Percentiles rank a stretch among this genome's conserved stretches.
Evolutionary conservation across 2,888 invertebrate genomes (phyloP).

Genomic region (Tineola bisselliella): DNA sequence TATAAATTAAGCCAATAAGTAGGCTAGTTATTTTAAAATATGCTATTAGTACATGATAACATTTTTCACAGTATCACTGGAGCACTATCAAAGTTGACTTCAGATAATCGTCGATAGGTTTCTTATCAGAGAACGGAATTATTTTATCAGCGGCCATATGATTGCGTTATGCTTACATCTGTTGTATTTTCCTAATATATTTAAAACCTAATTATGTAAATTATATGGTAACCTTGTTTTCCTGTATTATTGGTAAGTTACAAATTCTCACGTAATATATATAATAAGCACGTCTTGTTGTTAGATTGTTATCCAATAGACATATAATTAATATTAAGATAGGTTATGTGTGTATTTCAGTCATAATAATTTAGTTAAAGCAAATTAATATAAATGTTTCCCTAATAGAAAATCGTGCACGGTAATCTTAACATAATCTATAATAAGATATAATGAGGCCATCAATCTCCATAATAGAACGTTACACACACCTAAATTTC

Average conservation of each 20-base stretch:
- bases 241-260: background rate
- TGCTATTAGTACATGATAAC: conserved; percentile 1
- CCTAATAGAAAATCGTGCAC: background rate
- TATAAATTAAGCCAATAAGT: background rate
- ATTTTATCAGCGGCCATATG: conserved; percentile 8
- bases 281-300: no score
- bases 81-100: background rate
- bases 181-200: background rate
- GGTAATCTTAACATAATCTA: background rate
- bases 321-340: background rate
- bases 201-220: background rate
- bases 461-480: background rate
- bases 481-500: background rate
- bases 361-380: background rate
- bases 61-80: background rate
- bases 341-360: background rate
- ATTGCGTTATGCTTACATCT: conserved; percentile 2
- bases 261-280: no score
- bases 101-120: conserved; percentile 12
- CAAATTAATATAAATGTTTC: background rate
- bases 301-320: no score
- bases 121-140: conserved; percentile 5
- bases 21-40: conserved; percentile 1
- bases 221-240: background rate
- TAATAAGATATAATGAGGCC: background rate